phyloP scores from a whole-genome alignment of 2,888 invertebrate genomes.

The Lycocerus yunnanus region DNA sequence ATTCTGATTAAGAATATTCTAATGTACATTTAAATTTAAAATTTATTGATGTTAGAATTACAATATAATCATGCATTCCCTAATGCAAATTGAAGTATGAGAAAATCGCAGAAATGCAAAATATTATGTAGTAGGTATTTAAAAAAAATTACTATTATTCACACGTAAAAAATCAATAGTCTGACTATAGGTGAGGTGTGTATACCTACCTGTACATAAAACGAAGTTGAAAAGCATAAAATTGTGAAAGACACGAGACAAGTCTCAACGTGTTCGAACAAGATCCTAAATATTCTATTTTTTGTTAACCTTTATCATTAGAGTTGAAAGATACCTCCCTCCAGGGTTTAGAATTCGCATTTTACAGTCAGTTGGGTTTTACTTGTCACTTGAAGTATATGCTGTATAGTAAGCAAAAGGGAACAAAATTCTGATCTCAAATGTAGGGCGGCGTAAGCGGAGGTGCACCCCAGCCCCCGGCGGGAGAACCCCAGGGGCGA shows the following conservation, averaged over 20 bases:
- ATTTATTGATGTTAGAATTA: too few species aligned
- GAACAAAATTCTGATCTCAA: too few species aligned
- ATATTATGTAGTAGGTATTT: neutral
- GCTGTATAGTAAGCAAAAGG: neutral
- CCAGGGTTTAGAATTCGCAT: neutral
- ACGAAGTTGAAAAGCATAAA: neutral
- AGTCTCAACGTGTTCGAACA: neutral
- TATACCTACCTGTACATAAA: neutral
- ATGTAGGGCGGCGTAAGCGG: too few species aligned
- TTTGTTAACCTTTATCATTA: neutral
- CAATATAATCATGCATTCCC: neutral
- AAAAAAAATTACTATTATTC: neutral
- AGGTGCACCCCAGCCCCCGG: too few species aligned
- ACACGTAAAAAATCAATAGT: neutral
- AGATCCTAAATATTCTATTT: neutral
- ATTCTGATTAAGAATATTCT: too few species aligned
- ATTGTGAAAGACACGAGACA: neutral
- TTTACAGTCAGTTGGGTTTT: neutral
- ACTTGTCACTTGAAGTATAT: too few species aligned
- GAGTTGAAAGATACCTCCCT: neutral
- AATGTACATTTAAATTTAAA: too few species aligned
- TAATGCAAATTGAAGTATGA: neutral
- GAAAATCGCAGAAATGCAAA: neutral
- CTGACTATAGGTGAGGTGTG: neutral
- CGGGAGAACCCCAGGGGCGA: too few species aligned